Base-by-base conservation (phyloP, 1,140 invertebrate genomes). In the Lepeophtheirus salmonis region DNA sequence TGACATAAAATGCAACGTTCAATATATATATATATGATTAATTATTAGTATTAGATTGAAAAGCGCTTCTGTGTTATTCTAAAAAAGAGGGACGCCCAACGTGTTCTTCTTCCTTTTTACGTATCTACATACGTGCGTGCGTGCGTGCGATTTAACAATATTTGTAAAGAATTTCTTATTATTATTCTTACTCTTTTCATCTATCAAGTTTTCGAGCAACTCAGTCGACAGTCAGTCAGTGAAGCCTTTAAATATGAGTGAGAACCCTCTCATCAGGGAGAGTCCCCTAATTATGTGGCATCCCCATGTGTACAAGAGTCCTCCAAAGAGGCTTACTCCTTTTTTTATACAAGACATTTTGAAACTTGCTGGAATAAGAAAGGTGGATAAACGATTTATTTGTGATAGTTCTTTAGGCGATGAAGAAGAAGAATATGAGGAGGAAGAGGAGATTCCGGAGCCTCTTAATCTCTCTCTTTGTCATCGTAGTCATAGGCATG, bases 261-360 rank as follows among this genome's bases (percentile, higher is more conserved):
- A 41, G 30, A 41, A 6, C n/a, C 30, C 30, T n/a, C n/a, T 41
- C 6, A 10, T 41, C n/a, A 6, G 30, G 6, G 6, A n/a, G 30
- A 10, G 6, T 6, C n/a, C 30, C 30, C 30, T 57, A 18, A 17
- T 14, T 4, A 57, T 57, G 55, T 60, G 57, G 57, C 57, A 60
- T 50, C 57, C 57, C 4, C 57, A 60, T 24, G 49, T 60, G 16
- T 60, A 60, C 41, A 20, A 24, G n/a, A 24, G n/a, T 16, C 57
- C 41, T 6, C 57, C 57, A 48, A 52, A 50, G 49, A 48, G 30
- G 50, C 57, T 26, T 16, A 60, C 57, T 13, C 57, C 57, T 51
- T 60, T 60, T 21, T 60, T 20, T 30, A 60, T 60, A 26, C 20
- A 57, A 17, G 55, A 57, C 55, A 57, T 57, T 41, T 25, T 57